These are phyloP conservation scores for Bagarius yarrelli DNA, from an alignment of 2,113 vertebrate species.

Conservation along the genomic window DNA sequence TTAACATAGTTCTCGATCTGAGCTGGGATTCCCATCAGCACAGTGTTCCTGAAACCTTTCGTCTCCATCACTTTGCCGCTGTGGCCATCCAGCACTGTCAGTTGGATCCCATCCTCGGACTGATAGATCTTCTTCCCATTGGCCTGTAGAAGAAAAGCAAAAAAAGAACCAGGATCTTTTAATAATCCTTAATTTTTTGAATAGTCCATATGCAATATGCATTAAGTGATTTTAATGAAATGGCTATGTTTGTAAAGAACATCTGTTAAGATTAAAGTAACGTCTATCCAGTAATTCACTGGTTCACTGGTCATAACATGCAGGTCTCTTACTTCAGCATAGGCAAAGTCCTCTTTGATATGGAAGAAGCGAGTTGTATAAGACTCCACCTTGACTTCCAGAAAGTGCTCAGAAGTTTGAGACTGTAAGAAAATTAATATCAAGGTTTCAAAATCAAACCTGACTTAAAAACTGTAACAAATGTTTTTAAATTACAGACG, in stretches of 20 bases:
- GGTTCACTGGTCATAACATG: too few relatives aligned
- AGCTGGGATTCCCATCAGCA: slow-evolving; percentile 86
- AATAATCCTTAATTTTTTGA: background rate
- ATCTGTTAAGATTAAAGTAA: too few relatives aligned
- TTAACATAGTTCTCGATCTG: slow-evolving; percentile 84
- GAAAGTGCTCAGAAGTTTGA: slow-evolving; percentile 80
- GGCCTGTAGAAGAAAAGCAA: slow-evolving; percentile 70
- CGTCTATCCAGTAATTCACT: too few relatives aligned
- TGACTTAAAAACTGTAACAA: background rate
- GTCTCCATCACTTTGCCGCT: slow-evolving; percentile 79
- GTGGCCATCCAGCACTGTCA: slow-evolving; percentile 82
- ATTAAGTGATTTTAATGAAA: too few relatives aligned
- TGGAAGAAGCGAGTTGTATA: slow-evolving; percentile 86
- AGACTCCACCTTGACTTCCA: slow-evolving; percentile 88
- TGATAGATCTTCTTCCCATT: slow-evolving; percentile 79
- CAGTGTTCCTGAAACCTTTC: slow-evolving; percentile 75
- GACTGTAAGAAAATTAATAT: slow-evolving; percentile 54
- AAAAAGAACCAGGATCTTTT: background rate
- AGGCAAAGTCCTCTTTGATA: slow-evolving; percentile 85
- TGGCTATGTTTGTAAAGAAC: too few relatives aligned
- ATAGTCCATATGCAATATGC: too few relatives aligned
- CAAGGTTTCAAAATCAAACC: background rate
- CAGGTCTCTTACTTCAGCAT: slow-evolving; percentile 78
- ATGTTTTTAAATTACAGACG: background rate
- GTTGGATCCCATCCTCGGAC: slow-evolving; percentile 82